Evolutionary conservation across 2,888 invertebrate genomes (phyloP), one percentile per base, ranked within the genome.

Genomic region (Desoria tigrina): DNA sequence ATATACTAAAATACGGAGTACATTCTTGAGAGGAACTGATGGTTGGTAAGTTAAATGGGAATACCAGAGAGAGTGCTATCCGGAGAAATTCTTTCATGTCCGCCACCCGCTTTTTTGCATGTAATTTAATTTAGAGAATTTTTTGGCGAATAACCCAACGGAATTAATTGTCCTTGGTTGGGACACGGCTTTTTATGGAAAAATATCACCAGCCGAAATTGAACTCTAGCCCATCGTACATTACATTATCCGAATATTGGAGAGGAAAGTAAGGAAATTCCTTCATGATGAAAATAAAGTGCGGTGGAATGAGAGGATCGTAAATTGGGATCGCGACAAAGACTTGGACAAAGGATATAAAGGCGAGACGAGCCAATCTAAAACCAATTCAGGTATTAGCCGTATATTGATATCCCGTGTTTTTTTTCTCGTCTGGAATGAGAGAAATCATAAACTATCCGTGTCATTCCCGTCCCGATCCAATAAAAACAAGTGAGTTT

Each of bases 81-180:
- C n/a, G n/a, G 6, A 45, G 32, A 37, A 51, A 61, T 53, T 53
- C 51, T 53, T 42, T 45, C 53, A 61, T 61, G 54, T 54, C 42
- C 39, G 16, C 32, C 55, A 3, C 14, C n/a, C 21, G 24, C 45
- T 27, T 63, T 45, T 56, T 49, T 56, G 56, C 56, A 28, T 42
- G 27, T 61, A 26, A 27, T 53, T 51, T 61, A 61, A 42, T 54
- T 61, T 61, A 61, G 51, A 54, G 42, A 61, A 53, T 54, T 61
- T 61, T 54, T 54, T 50, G 51, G 60, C 60, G 21, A 49, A 51
- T 14, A 51, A 24, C 37, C 39, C 32, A 18, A 39, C 45, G 59
- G 45, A 59, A 49, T 49, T 59, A 27, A 59, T n/a, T 42, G 9
- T 6, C 55, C n/a, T 55, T 26, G 18, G 9, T 27, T 55, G 6